Base-by-base conservation (phyloP, 2,888 invertebrate genomes). In the Elysia crispata region DNA sequence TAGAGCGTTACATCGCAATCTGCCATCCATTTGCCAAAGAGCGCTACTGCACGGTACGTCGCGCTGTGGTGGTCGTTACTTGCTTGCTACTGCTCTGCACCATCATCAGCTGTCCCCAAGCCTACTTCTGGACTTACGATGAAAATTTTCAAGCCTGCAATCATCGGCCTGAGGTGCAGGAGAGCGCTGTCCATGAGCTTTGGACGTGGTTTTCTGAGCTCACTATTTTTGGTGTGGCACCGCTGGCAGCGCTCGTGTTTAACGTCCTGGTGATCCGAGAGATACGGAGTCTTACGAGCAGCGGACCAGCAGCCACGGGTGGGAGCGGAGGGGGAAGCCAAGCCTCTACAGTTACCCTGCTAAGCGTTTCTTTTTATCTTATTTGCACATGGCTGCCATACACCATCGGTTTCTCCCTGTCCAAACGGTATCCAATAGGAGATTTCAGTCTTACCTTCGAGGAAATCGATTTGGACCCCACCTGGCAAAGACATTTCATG, bases 341-440 rank as follows among this genome's bases (percentile, higher is more conserved):
- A 20, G 91, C 91, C 5, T 91, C 91, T 0, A 92, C 92, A 1
- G 86, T 90, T 23, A 91, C 91, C 28, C 83, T 92, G 1, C 85
- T 92, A 28, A 88, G 89, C 1, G 91, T 92, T 8, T 92, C 92
- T 3, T 92, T 92, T 83, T 92, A 91, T 83, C 87, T 91, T 18
- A 92, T 92, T 41, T 87, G 90, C 78, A 92, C 91, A 15, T 87
- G 90, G 74, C 84, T 92, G 18, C 92, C 92, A 5, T 91, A 90
- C 30, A 91, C 92, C 0, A 84, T 92, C 64, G 90, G 91, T 13
- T 92, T 90, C 82, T 86, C 88, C 13, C 77, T 90, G 54, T 85
- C 87, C 76, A 83, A 82, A 11, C 79, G 87, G 50, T 87, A 89
- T 30, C 86, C 86, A 6, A 83, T 84, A 1, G 91, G 91, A 5